These are phyloP conservation scores for Butorides virescens DNA, from an alignment of 2,113 vertebrate genomes.

Conservation along the genomic window DNA sequence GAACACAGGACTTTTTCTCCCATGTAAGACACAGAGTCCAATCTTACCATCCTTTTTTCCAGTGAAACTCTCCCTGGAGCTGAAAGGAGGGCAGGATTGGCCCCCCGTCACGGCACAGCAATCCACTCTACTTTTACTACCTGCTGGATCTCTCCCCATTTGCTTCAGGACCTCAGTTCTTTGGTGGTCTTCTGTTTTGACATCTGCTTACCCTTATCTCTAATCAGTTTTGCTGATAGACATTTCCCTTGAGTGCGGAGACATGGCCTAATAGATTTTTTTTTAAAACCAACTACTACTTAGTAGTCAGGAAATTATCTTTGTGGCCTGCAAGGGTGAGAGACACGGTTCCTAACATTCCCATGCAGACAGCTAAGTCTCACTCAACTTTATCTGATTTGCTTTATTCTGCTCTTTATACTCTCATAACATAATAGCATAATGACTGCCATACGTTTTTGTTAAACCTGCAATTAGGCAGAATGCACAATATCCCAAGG, in stretches of 20 bases:
- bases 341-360: slow-evolving; percentile 11
- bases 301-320: slow-evolving; percentile 66
- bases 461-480: slow-evolving; percentile 20
- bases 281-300: slow-evolving; percentile 19
- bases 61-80: not conserved
- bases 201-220: slow-evolving; percentile 69
- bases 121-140: slow-evolving; percentile 1
- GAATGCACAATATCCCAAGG: not conserved
- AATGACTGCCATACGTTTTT: not conserved
- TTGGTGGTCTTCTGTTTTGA: slow-evolving; percentile 72
- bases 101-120: not conserved
- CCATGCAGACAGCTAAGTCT: not conserved
- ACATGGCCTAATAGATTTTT: slow-evolving; percentile 40
- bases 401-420: not conserved
- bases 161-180: slow-evolving; percentile 17
- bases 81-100: not conserved
- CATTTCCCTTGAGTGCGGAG: slow-evolving; percentile 47
- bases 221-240: slow-evolving; percentile 69
- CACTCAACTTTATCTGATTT: not conserved
- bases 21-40: not conserved
- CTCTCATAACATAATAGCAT: not conserved
- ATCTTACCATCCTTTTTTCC: not conserved
- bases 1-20: not conserved
- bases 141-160: not conserved
- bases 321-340: slow-evolving; percentile 28